These are phyloP conservation scores for Prionace glauca DNA, from an alignment of 2,797 vertebrate genomes.

Conservation along the genomic window DNA sequence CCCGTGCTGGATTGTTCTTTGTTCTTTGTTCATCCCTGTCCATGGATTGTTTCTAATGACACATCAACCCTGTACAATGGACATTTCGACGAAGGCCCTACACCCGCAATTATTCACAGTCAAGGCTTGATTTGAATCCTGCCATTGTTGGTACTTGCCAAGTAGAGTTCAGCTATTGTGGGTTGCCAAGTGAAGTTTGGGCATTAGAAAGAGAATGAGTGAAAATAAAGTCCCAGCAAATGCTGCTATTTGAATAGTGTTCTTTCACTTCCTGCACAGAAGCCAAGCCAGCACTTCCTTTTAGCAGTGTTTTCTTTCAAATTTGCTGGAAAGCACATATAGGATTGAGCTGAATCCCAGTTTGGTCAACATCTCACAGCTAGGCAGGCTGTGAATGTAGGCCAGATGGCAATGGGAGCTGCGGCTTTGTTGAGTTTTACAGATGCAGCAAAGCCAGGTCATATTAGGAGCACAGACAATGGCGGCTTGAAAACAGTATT, in stretches of 20 bases:
- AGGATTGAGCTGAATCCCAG: neutral
- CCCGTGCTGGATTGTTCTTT: too few species aligned
- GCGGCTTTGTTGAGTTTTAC: neutral
- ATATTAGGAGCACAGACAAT: neutral
- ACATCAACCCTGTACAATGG: neutral
- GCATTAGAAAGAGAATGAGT: constrained; percentile 20
- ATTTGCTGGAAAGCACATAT: neutral
- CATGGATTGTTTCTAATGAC: neutral
- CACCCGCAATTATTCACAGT: neutral
- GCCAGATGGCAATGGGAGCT: neutral
- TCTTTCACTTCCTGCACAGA: constrained; percentile 29
- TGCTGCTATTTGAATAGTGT: neutral
- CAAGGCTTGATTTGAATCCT: constrained; percentile 10
- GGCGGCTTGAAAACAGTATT: neutral
- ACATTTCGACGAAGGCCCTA: neutral
- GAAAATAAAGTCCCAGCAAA: constrained; percentile 18
- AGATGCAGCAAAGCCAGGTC: neutral
- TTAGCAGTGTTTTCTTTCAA: neutral
- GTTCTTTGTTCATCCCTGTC: too few species aligned
- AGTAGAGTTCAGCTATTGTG: neutral
- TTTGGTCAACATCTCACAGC: neutral
- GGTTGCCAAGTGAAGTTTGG: constrained; percentile 19
- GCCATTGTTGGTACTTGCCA: constrained; percentile 8
- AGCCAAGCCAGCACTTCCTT: neutral
- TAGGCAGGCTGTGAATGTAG: neutral